Evolutionary conservation across 2,797 vertebrate genomes (phyloP), one percentile per base, ranked within the genome.

Genomic region (Coregonus ussuriensis): DNA sequence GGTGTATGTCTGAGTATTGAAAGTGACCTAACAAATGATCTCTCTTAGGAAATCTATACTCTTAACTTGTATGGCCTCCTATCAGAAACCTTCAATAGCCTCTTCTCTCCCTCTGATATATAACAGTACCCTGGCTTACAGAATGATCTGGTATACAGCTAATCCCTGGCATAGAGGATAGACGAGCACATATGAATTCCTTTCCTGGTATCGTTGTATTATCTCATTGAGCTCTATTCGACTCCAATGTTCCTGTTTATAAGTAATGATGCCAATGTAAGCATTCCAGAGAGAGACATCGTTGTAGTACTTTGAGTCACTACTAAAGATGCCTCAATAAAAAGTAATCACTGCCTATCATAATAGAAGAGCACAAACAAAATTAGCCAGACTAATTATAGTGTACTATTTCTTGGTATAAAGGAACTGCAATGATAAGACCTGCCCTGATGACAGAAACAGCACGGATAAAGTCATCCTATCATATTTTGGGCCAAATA

Each of bases 341-440:
- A 92, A 89, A 74, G 84, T 87, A 84, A 25, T 25, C 87, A 89
- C 87, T 89, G 89, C 84, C 87, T 79, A 77, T 63, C 3, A 88
- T 91, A 89, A 84, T 90, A 87, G 88, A 91, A 82, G 82, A 88
- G 87, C 85, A 84, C 89, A 90, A 90, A 93, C 85, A 89, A 92
- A 88, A 85, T 93, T 91, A 91, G 86, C 80, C 79, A 84, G 82
- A 91, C 88, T 89, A 89, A 91, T 92, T 89, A 89, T 77, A 75
- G 79, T 4, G 79, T 79, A 79, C 86, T 89, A 84, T 84, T 92
- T 93, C 89, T 91, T 92, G 89, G 82, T 87, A 89, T 91, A 87
- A 90, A 84, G 74, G 66, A 71, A 84, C 81, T 83, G 77, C 4
- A 29, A 53, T 29, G 66, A 16, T 41, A 75, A 74, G 6, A 76